Evolutionary conservation across 2,113 vertebrate species (phyloP), one percentile per base, ranked within the genome.

Genomic region (Grammomys surdaster): DNA sequence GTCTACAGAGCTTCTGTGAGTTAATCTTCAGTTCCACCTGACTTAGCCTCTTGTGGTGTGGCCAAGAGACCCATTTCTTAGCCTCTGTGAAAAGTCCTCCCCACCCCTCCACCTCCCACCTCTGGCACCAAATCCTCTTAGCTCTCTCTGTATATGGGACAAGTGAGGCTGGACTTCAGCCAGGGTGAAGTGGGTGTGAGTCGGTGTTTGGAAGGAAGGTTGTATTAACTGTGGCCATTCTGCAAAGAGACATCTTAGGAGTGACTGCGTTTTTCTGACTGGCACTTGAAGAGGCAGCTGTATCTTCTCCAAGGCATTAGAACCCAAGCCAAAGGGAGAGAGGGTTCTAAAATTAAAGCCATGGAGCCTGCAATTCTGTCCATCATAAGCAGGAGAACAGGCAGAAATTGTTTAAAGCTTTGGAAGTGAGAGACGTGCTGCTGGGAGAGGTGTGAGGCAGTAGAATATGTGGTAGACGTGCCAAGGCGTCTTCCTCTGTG

Each of bases 321-420:
- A 96, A 93, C 48, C 65, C 76, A 89, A 95, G 94, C 96, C 92
- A 95, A 89, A 20, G 31, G 60, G 94, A 92, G 81, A 94, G 40
- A 90, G 10, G 85, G 88, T 97, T 96, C 95, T 96, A 96, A 97
- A 97, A 95, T 95, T 96, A 95, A 97, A 95, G 95, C 86, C 75
- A 78, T 81, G 92, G n/a, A 40, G 20, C n/a, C 72, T 82, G 22
- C 78, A 81, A 81, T 93, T 96, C 51, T 95, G 72, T 95, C 90
- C 87, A 31, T 96, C 89, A 54, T 6, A 54, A 95, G 95, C 86
- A 63, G 60, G 69, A 92, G 85, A 73, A 67, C 70, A 88, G 73
- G 46, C 76, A 88, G 87, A 91, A 84, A 48, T 40, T 60, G 86
- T 82, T 72, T 65, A 54, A 95, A 92, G 94, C 78, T 90, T 85